These are phyloP conservation scores for Thyatira batis DNA, from an alignment of 2,888 invertebrate genomes.

Conservation along the genomic window DNA sequence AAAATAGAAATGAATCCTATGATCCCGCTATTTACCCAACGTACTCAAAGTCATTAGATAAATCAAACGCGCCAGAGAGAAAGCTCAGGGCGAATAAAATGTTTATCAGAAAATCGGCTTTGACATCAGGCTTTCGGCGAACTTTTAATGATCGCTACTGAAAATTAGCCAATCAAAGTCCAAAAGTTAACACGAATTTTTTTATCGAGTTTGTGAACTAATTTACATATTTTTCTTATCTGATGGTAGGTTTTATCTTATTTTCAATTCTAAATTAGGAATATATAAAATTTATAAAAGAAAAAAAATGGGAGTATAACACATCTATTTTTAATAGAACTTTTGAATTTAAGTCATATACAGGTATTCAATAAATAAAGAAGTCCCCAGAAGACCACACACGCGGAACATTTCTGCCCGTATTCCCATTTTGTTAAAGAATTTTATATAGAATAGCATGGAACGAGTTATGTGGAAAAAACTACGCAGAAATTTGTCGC, in stretches of 20 bases:
- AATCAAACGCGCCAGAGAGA: not conserved
- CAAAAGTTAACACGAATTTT: constrained; percentile 24
- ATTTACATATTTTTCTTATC: constrained; percentile 17
- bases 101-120: constrained; percentile 11
- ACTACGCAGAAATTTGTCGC: constrained; percentile 25
- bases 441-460: not conserved
- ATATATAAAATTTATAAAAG: no score
- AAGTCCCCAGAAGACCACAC: not conserved
- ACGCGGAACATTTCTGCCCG: not conserved
- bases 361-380: not conserved
- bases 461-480: constrained; percentile 17
- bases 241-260: constrained; percentile 1
- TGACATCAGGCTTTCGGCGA: constrained; percentile 26
- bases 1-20: not conserved
- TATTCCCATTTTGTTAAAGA: not conserved
- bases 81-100: constrained; percentile 3
- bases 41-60: not conserved
- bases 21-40: not conserved
- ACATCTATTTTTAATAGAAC: not conserved
- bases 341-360: not conserved
- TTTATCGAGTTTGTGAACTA: constrained; percentile 15
- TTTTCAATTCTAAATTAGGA: no score
- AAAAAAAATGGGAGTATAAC: no score
- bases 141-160: constrained; percentile 38
- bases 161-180: constrained; percentile 40